phyloP scores from a whole-genome alignment of 2,888 invertebrate species.

The Xestoiulus laeticollis region DNA sequence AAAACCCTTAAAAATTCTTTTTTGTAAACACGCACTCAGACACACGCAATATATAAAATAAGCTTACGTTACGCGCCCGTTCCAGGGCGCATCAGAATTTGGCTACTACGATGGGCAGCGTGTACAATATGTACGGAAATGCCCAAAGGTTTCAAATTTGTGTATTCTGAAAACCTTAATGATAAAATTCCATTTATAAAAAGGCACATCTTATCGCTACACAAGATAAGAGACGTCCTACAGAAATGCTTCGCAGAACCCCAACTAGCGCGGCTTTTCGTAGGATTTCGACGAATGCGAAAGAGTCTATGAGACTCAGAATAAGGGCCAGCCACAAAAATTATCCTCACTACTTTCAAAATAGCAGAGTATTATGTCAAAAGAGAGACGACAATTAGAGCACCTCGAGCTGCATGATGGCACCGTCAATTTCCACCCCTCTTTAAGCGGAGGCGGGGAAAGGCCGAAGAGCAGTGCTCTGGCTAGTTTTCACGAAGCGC shows the following conservation, averaged over 20 bases:
- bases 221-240: neutral
- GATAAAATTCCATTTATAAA: constrained; percentile 1
- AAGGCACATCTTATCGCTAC: constrained; percentile 27
- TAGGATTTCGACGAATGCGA: neutral
- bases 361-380: constrained; percentile 41
- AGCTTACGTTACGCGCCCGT: neutral
- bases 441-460: neutral
- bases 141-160: constrained; percentile 25
- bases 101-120: constrained; percentile 14
- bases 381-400: constrained; percentile 7
- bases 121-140: constrained; percentile 39
- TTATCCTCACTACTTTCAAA: constrained; percentile 38
- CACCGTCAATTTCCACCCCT: neutral
- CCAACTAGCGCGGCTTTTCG: neutral
- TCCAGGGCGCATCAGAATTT: neutral
- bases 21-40: constrained; percentile 25
- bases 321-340: neutral
- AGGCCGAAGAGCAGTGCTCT: neutral
- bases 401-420: constrained; percentile 8
- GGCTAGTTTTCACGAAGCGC: constrained; percentile 40
- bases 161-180: constrained; percentile 33
- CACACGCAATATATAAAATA: constrained; percentile 25
- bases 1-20: constrained; percentile 36
- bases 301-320: constrained; percentile 38
- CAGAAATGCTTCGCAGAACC: neutral